These are phyloP conservation scores for Lacerta agilis DNA, from an alignment of 2,797 vertebrate species.

Conservation along the genomic window DNA sequence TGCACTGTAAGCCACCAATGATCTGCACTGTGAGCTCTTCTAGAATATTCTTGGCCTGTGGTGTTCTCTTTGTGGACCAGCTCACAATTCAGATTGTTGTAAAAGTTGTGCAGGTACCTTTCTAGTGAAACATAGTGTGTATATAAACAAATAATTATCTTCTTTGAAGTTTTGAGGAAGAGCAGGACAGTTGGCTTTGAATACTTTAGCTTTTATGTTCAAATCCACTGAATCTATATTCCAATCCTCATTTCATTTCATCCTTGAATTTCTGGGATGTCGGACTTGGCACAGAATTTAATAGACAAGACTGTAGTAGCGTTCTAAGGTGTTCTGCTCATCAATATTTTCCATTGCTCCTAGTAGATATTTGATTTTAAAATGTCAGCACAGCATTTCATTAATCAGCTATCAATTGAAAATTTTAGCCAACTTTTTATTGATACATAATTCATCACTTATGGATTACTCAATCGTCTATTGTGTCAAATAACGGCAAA, in stretches of 20 bases:
- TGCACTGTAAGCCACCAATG: slow-evolving; percentile 27
- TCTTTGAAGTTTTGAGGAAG: neutral
- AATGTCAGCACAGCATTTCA: slow-evolving; percentile 51
- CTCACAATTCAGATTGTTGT: slow-evolving; percentile 19
- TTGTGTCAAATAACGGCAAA: slow-evolving; percentile 53
- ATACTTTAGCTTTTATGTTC: neutral
- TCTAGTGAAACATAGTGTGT: neutral
- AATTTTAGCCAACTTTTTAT: slow-evolving; percentile 53
- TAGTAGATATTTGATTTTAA: slow-evolving; percentile 52
- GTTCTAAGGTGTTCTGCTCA: slow-evolving; percentile 37
- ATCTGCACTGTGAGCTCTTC: slow-evolving; percentile 30
- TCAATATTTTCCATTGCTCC: slow-evolving; percentile 41
- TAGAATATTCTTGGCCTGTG: slow-evolving; percentile 39
- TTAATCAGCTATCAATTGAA: slow-evolving; percentile 47
- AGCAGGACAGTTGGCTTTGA: neutral
- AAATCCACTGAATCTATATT: neutral
- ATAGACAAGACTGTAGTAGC: slow-evolving; percentile 43
- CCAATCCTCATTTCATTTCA: slow-evolving; percentile 23
- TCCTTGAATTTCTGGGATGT: slow-evolving; percentile 34
- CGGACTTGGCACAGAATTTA: slow-evolving; percentile 15
- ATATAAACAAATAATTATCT: no score
- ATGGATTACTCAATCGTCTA: slow-evolving; percentile 58
- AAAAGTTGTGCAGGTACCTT: slow-evolving; percentile 43
- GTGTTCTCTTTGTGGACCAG: neutral
- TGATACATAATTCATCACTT: slow-evolving; percentile 46